Base-by-base conservation (phyloP, 2,113 vertebrate genomes). In the Salminus brasiliensis region DNA sequence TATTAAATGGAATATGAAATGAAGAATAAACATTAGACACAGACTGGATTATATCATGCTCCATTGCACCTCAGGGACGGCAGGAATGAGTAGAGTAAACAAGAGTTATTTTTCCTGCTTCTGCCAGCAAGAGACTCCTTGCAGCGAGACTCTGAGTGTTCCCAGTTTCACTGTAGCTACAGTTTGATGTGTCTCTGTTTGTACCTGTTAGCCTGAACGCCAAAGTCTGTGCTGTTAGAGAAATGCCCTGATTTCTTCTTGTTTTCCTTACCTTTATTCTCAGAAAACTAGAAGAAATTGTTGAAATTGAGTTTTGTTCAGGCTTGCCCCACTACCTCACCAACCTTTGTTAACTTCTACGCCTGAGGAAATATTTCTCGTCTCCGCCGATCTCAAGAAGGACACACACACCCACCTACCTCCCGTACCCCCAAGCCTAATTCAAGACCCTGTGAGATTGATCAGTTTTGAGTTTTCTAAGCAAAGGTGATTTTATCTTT, bases 21-120 rank as follows among this genome's bases (percentile, higher is more conserved):
- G 76, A 66, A 79, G 81, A 77, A 83, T 84, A 89, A 88, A 89
- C 75, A 79, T 72, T 80, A 59, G 67, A 81, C 73, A 79, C 45
- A 76, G 81, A 78, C 13, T 13, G 72, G 69, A 83, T 80, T 87
- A 57, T 81, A 47, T 72, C 74, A 43, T 76, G 79, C 74, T 52
- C 62, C 68, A 76, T 71, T 72, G 72, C 39, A 80, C 74, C 84
- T 55, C 3, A 30, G 84, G 75, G 84, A 83, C 76, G 76, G 76
- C 29, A 86, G 67, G 74, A 67, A 74, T 81, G 76, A 86, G 62
- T 72, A 88, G 84, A 82, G 81, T 85, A 86, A 89, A 74, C 72
- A 87, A n/a, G 32, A 85, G 78, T 81, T 81, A 74, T 84, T 88
- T 87, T 85, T 78, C 62, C 62, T 41, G 3, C 80, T 71, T 57